Conservation (phyloP, 1,140 invertebrate genomes). For the Planococcus citri region DNA sequence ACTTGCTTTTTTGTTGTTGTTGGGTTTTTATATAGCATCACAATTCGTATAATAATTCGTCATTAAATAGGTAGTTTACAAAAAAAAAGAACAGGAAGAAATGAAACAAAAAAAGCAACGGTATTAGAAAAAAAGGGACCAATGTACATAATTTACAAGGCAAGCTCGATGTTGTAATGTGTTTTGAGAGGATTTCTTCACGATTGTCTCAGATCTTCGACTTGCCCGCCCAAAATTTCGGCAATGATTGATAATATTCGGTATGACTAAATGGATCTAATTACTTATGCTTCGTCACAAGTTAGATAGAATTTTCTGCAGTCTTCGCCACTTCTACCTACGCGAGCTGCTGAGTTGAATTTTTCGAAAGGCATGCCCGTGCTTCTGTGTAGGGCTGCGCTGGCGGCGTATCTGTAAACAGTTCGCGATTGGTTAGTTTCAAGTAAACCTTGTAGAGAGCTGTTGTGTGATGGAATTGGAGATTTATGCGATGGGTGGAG, state of each 20-base stretch:
- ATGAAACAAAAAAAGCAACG: neutral
- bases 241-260: neutral
- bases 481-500: neutral
- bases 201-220: neutral
- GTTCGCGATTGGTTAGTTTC: neutral
- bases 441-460: no score
- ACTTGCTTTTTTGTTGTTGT: neutral
- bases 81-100: no score
- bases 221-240: neutral
- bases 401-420: conserved; percentile 61
- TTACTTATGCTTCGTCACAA: conserved; percentile 74
- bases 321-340: conserved; percentile 68
- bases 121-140: neutral
- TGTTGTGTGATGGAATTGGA: neutral
- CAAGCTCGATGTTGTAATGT: conserved; percentile 10
- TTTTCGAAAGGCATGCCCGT: conserved; percentile 61
- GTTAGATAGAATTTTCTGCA: conserved; percentile 67
- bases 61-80: no score
- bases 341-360: conserved; percentile 59
- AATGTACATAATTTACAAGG: conserved; percentile 15
- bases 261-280: neutral
- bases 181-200: neutral
- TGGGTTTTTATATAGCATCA: neutral
- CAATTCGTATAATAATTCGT: no score
- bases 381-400: conserved; percentile 61